Evolutionary conservation across 1,140 invertebrate genomes (phyloP), one percentile per base, ranked within the genome.

Genomic region (Probaryconus sp.): DNA sequence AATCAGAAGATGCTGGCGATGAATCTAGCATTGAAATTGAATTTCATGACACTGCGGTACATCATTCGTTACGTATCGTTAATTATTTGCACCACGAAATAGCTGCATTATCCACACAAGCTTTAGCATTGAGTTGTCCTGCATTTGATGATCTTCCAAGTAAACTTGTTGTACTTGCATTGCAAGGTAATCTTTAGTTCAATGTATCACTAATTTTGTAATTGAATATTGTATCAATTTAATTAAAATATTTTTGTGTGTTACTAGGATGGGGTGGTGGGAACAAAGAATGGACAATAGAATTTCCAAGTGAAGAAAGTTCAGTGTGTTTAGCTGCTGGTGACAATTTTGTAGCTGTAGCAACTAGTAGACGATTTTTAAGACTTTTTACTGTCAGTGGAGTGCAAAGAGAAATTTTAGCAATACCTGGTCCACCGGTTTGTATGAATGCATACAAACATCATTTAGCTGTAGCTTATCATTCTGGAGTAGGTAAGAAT

Each of bases 11-110:
- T 53, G 88, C 88, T 26, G 89, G 88, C 18, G 89, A 90, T 48
- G 92, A 94, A 10, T 92, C 92, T 21, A 93, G 92, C 11, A 97
- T 99, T 58, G 96, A 98, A 85, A 93, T 98, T 5, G 96, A 98
- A 82, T 99, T 99, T 87, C 96, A 98, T 79, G 96, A 99, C 88
- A 91, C 93, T 0, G 90, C 92, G n/a, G 87, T 94, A 26, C 96
- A 99, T 88, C 96, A 97, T 86, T 91, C 94, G 3, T 92, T 98
- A 79, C 94, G 97, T 83, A 90, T 98, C 17, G 92, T 91, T 73
- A 99, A 98, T 88, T 92, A 93, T 79, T 86, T 92, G 4, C 90
- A 91, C 71, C 93, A 94, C 81, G 93, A 92, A 7, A 92, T 99
- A 89, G 97, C 95, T 16, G 92, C 93, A 33, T 81, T 99, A 33